Conservation (phyloP, 2,113 vertebrate species). For the Apteryx mantelli region DNA sequence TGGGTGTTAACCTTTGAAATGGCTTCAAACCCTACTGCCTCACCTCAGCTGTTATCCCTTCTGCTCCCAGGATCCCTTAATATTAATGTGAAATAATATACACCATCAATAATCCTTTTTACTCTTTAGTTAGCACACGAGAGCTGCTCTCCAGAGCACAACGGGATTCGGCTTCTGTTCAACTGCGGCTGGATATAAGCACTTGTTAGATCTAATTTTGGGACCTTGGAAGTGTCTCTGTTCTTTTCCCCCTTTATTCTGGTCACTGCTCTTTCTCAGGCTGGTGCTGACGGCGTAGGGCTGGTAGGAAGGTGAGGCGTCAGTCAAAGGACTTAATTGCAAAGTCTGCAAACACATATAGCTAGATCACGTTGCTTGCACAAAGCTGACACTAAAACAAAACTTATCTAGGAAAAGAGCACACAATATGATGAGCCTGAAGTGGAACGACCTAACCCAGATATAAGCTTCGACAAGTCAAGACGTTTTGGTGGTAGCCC, state of each 20-base stretch:
- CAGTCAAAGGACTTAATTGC: background rate
- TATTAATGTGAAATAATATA: background rate
- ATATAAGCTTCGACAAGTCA: background rate
- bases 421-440: fast-evolving
- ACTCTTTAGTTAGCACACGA: background rate
- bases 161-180: background rate
- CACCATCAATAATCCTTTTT: background rate
- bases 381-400: background rate
- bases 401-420: background rate
- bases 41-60: background rate
- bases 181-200: background rate
- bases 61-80: background rate
- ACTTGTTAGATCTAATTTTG: background rate
- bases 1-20: background rate
- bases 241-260: fast-evolving
- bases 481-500: fast-evolving
- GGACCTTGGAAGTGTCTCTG: background rate
- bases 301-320: fast-evolving
- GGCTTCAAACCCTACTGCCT: background rate
- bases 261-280: background rate
- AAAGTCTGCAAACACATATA: background rate
- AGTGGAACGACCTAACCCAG: background rate
- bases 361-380: background rate
- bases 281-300: fast-evolving
- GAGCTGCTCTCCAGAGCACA: background rate